A percentile compares a stretch with the other conserved stretches of the same genome.
These are phyloP conservation scores for Gryon sp. DNA, from an alignment of 1,140 invertebrate species.

Conservation along the genomic window DNA sequence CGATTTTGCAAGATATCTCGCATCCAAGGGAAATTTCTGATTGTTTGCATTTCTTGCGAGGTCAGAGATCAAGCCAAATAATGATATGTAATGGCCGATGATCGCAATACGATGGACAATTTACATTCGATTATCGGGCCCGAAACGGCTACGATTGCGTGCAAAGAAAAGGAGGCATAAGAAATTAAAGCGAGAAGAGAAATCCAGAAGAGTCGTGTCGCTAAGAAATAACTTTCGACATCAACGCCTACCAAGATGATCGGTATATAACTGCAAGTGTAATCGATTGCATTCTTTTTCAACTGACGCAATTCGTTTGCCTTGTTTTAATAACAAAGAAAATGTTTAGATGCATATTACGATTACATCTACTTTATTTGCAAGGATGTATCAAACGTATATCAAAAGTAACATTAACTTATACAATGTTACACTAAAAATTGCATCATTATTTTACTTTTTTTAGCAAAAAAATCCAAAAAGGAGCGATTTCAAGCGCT, in stretches of 20 bases:
- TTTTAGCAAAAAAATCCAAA: no score
- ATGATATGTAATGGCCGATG: conserved; percentile 34
- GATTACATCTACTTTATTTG: conserved; percentile 24
- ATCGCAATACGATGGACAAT: conserved; percentile 41
- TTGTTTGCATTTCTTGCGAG: conserved; percentile 29
- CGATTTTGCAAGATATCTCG: conserved; percentile 21
- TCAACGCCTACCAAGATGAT: conserved; percentile 47
- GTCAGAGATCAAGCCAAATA: conserved; percentile 34
- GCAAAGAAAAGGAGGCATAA: conserved; percentile 6
- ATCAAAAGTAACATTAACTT: no score
- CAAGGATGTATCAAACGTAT: neutral
- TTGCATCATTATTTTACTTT: no score
- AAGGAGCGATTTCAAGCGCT: no score
- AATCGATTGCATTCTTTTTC: conserved; percentile 51
- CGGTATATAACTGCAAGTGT: conserved; percentile 39
- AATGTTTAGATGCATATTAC: conserved; percentile 14
- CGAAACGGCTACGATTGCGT: conserved; percentile 2
- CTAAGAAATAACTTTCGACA: conserved; percentile 43
- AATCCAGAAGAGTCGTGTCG: conserved; percentile 37
- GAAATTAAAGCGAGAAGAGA: conserved; percentile 33
- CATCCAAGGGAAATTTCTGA: conserved; percentile 27
- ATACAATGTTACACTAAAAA: no score
- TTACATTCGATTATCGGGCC: conserved; percentile 39
- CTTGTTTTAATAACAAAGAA: conserved; percentile 56
- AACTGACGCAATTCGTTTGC: conserved; percentile 37